A percentile compares a stretch with the other conserved stretches of the same genome.
These are phyloP conservation scores for Hartigia nigra DNA, from an alignment of 2,888 invertebrate species.

Conservation along the genomic window DNA sequence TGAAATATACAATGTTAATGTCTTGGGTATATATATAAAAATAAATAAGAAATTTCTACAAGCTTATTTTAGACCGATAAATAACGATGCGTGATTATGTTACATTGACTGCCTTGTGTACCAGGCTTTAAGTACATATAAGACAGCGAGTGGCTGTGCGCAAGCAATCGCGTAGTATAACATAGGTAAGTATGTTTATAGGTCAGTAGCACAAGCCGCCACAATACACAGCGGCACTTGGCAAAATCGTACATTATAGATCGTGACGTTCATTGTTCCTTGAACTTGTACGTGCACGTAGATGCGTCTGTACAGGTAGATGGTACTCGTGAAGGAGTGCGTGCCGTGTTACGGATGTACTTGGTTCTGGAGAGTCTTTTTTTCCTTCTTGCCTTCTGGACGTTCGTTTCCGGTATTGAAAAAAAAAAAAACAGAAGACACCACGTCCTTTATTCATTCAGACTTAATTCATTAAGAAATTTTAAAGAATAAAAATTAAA, in stretches of 20 bases:
- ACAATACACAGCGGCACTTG: slow-evolving; percentile 35
- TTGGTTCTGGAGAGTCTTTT: background rate
- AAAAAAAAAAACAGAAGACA: background rate
- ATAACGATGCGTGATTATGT: background rate
- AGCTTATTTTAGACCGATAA: background rate
- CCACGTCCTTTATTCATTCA: background rate
- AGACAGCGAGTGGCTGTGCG: background rate
- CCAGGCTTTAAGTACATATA: background rate
- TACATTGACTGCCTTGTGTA: slow-evolving; percentile 3
- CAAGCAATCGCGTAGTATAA: slow-evolving; percentile 52
- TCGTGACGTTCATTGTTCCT: slow-evolving; percentile 60
- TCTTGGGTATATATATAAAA: background rate
- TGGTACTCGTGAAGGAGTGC: slow-evolving; percentile 21
- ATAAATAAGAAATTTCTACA: background rate
- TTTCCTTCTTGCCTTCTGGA: background rate
- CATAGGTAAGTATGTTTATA: slow-evolving; percentile 64
- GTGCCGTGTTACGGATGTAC: background rate
- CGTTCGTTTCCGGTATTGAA: background rate
- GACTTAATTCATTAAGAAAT: background rate
- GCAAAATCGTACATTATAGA: slow-evolving; percentile 61
- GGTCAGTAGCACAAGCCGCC: slow-evolving; percentile 61
- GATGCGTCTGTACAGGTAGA: background rate
- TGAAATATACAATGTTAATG: background rate
- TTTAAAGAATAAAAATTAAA: background rate
- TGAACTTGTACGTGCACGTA: slow-evolving; percentile 53